Base-by-base conservation (phyloP, 2,113 vertebrate species). In the Siniperca chuatsi region DNA sequence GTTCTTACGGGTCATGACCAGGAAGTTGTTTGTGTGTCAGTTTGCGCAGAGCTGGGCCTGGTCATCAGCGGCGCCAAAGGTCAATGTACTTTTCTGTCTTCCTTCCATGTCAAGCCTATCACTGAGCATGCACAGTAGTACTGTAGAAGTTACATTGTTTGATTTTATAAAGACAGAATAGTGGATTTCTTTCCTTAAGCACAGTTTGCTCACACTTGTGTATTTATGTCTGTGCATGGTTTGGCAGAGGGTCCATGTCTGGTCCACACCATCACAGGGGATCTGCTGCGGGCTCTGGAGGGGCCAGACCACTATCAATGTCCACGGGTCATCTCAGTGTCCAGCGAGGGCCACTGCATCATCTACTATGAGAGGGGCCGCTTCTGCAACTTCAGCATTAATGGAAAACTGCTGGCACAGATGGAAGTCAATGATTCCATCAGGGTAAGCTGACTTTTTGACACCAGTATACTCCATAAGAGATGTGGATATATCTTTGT, bases 11-110 rank as follows among this genome's bases (percentile, higher is more conserved):
- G 98, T 83, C 98, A 99, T 0, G 98, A 99, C 92, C 98, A 98
- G 78, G 98, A 99, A 95, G 98, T 99, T 88, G 97, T 98, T 92
- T 99, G 98, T 7, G 98, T 99, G 74, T 97, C 98, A 0, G 98
- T 99, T 73, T 99, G 98, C 83, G 98, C 98, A 37, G 98, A 99
- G 90, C 97, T 99, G 82, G 98, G 98, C 67, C 96, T 99, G 1
- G 98, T 99, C 93, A 99, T 99, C 95, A 99, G 98, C 76, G 98
- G 98, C 94, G 97, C 98, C 94, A 99, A 99, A 98, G 98, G 98
- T 99, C 81, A 96, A 97, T 94, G 69, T 23, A 3, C 37, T 35
- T 42, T 60, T 73, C 58, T 75, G 21, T 44, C 25, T 58, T 18
- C 25, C 42, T 58, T 58, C 7, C 48, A 0, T 54, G 42, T 50